Percentiles rank a stretch among this genome's conserved stretches.
These are phyloP conservation scores for Oreortyx pictus DNA, from an alignment of 2,797 vertebrate species.

Conservation along the genomic window DNA sequence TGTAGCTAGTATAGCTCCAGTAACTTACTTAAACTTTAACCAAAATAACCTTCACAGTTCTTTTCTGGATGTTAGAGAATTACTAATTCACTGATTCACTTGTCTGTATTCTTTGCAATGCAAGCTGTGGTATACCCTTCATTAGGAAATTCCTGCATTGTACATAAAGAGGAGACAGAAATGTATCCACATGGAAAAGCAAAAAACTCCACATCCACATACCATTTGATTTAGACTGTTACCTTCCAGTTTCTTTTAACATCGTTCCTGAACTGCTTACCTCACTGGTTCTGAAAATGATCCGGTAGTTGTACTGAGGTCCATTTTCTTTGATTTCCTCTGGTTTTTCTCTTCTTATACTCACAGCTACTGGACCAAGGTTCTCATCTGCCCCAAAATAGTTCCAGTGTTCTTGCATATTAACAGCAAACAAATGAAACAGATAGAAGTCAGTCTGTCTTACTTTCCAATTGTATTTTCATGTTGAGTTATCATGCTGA, in stretches of 20 bases:
- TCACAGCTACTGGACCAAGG: slow-evolving; percentile 94
- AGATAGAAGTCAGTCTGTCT: neutral
- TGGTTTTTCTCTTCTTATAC: slow-evolving; percentile 93
- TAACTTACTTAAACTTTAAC: neutral
- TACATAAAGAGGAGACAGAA: neutral
- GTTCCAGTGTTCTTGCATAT: slow-evolving; percentile 92
- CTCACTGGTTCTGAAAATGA: slow-evolving; percentile 97
- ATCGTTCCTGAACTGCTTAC: slow-evolving; percentile 77
- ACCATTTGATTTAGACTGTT: neutral
- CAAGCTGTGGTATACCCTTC: accelerated
- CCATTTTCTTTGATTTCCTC: slow-evolving; percentile 96
- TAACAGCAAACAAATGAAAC: neutral
- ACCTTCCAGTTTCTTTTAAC: neutral
- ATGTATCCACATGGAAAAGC: neutral
- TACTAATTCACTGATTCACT: neutral
- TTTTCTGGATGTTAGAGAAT: neutral
- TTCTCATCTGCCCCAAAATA: slow-evolving; percentile 96
- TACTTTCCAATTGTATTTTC: neutral
- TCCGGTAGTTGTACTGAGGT: slow-evolving; percentile 92
- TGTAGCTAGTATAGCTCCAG: neutral
- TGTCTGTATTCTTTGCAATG: neutral
- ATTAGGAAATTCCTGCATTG: neutral
- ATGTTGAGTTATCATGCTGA: neutral
- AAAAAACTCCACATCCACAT: neutral
- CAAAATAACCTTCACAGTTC: neutral